A percentile compares a stretch with the other conserved stretches of the same genome.
phyloP scores from a whole-genome alignment of 2,113 vertebrate genomes.

The Dendropsophus ebraccatus region DNA sequence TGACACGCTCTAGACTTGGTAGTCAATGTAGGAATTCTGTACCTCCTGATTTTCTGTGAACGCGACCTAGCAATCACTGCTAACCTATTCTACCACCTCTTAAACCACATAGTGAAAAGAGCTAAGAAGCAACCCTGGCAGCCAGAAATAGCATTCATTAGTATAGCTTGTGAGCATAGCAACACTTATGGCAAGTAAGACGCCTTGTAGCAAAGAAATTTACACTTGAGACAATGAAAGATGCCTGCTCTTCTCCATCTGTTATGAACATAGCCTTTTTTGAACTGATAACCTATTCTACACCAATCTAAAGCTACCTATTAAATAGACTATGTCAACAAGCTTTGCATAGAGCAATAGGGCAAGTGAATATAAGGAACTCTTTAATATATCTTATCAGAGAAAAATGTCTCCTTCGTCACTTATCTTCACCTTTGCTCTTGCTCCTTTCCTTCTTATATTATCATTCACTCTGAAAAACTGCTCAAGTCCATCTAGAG shows the following conservation, averaged over 20 bases:
- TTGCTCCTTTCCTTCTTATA: no score
- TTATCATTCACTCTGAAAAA: no score
- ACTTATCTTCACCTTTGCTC: no score
- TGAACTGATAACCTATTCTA: background rate
- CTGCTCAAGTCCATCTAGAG: no score
- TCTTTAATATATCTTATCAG: no score
- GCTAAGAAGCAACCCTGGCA: background rate
- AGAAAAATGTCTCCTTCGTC: no score
- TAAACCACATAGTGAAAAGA: background rate
- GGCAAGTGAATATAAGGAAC: no score
- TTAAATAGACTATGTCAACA: background rate
- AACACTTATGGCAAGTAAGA: background rate
- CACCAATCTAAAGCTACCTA: background rate
- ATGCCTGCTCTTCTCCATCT: background rate
- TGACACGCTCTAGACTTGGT: background rate
- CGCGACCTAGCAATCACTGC: background rate
- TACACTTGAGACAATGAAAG: no score
- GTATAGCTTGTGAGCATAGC: background rate
- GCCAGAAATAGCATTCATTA: conserved; percentile 4
- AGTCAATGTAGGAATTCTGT: background rate
- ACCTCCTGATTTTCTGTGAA: background rate
- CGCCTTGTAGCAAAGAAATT: background rate
- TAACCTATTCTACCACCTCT: background rate
- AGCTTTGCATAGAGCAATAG: no score
- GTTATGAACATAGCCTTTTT: background rate